phyloP scores from a whole-genome alignment of 2,888 invertebrate species.

The Sinodicranocentrus sp. region DNA sequence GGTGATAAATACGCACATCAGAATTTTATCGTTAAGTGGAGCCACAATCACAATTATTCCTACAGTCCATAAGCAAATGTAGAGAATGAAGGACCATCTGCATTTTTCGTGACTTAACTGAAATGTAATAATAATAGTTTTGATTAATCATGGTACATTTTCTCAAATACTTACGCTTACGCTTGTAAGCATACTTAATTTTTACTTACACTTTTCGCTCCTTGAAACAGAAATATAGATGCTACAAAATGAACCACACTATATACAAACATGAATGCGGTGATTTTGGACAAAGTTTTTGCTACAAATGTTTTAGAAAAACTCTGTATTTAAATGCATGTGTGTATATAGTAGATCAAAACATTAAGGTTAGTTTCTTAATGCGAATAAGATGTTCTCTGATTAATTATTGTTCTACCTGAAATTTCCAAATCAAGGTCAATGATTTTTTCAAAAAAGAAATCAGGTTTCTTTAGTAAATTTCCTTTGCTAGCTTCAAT shows the following conservation, averaged over 20 bases:
- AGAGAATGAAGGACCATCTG: conserved; percentile 63
- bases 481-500: conserved; percentile 40
- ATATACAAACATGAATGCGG: conserved; percentile 55
- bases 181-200: too few species aligned
- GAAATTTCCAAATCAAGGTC: conserved; percentile 28
- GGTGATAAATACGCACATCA: conserved; percentile 54
- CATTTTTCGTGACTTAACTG: conserved; percentile 67
- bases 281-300: conserved; percentile 47
- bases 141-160: neutral
- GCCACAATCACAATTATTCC: conserved; percentile 57
- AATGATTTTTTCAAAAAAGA: conserved; percentile 45
- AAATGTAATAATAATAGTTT: neutral
- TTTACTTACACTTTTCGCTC: conserved; percentile 51
- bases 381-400: too few species aligned
- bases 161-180: too few species aligned
- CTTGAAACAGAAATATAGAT: conserved; percentile 54
- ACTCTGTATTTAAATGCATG: too few species aligned
- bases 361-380: neutral
- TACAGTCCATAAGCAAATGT: conserved; percentile 54
- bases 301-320: too few species aligned
- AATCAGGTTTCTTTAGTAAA: conserved; percentile 10
- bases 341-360: too few species aligned
- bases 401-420: too few species aligned
- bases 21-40: conserved; percentile 52
- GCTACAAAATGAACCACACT: conserved; percentile 55